Evolutionary conservation across 2,888 invertebrate genomes (phyloP), one percentile per base, ranked within the genome.

Genomic region (Tenthredo scrophulariae): DNA sequence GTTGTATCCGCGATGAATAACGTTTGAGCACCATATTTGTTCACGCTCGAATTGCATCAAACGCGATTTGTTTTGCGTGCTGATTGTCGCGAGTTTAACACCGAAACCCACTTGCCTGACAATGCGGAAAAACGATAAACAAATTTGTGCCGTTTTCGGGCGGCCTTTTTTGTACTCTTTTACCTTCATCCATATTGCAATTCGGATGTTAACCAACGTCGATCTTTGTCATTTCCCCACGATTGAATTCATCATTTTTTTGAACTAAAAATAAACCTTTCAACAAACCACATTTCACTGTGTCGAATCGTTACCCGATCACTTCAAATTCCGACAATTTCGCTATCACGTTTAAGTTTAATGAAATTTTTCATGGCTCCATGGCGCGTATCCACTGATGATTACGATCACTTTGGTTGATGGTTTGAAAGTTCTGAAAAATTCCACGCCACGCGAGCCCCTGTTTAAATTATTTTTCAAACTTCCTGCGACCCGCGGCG

Each of bases 31-130:
- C 22, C 43, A 43, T 43, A 74, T 74, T 74, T 74, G 10, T 43
- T 43, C 72, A 74, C 43, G 43, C 26, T 74, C 22, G 72, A 74
- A 74, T 74, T 22, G 72, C 72, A 43, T 22, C 43, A 43, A 74
- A 43, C 72, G 43, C 72, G 72, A 74, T 74, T 74, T 74, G 22
- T 74, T 74, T 74, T 43, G 7, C 40, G 43, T 3, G 22, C 72
- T 22, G 72, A 74, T 74, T 43, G 72, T 43, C 43, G n/a, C 29
- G 43, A 74, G 18, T 74, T 40, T 22, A 74, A 74, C 72, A 43
- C 26, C 72, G 18, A 22, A 43, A 74, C 13, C 72, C 43, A 67
- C 65, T 26, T 40, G 40, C n/a, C 37, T 40, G 40, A 33, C 72
- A 37, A 6, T 40, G 0, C 13, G 72, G 13, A 74, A 43, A 43